Percentiles rank a stretch among this genome's conserved stretches.
These are phyloP conservation scores for Muschampia plurimacula DNA, from an alignment of 2,888 invertebrate genomes.

Conservation along the genomic window DNA sequence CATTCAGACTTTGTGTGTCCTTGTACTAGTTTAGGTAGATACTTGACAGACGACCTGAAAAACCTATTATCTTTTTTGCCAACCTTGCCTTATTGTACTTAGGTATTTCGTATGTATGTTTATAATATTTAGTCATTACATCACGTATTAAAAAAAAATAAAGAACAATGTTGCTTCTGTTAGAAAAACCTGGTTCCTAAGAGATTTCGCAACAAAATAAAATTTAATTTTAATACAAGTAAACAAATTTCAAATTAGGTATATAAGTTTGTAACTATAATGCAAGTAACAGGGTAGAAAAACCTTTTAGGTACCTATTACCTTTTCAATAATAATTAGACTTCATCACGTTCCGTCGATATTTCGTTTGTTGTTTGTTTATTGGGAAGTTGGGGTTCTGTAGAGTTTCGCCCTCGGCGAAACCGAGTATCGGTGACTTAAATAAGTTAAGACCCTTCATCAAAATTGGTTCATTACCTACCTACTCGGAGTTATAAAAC, in stretches of 20 bases:
- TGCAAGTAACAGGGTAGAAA: background rate
- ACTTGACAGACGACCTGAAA: background rate
- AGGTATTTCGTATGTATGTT: too few relatives aligned
- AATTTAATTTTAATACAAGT: too few relatives aligned
- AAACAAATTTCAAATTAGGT: too few relatives aligned
- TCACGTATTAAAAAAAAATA: too few relatives aligned
- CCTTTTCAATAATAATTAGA: too few relatives aligned
- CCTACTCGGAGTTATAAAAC: background rate
- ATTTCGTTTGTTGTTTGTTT: background rate
- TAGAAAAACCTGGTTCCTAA: too few relatives aligned
- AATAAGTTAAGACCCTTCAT: background rate
- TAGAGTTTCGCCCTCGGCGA: background rate
- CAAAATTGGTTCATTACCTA: background rate
- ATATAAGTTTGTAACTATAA: too few relatives aligned
- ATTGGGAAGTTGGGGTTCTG: background rate
- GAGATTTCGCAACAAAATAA: too few relatives aligned
- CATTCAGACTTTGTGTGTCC: background rate
- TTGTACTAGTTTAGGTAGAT: background rate
- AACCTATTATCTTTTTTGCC: background rate
- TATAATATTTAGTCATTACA: too few relatives aligned
- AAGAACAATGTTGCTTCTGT: too few relatives aligned
- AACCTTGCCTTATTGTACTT: background rate
- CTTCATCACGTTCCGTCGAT: background rate
- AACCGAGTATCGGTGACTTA: background rate
- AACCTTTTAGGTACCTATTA: too few relatives aligned